Evolutionary conservation across 2,797 vertebrate genomes (phyloP).

Genomic region (Scolopax bukidnonensis): DNA sequence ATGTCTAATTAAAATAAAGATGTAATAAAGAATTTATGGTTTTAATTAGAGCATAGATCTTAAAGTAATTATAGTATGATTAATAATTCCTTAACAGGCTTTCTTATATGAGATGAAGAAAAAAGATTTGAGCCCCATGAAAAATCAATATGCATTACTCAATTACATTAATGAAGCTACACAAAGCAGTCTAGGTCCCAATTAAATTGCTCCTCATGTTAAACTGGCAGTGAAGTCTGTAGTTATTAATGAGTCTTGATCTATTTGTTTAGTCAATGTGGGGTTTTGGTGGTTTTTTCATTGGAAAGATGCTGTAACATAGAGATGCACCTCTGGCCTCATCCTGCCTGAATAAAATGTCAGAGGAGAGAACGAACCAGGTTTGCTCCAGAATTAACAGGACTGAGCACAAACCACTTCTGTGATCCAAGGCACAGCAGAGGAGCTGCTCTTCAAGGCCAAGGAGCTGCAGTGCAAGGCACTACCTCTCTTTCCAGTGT

Average conservation of each 20-base stretch:
- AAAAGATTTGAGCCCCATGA: slow-evolving; percentile 73
- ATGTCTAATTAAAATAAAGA: slow-evolving; percentile 83
- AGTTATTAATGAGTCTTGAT: slow-evolving; percentile 59
- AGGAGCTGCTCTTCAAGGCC: background rate
- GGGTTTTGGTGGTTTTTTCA: background rate
- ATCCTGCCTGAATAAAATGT: background rate
- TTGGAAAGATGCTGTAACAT: background rate
- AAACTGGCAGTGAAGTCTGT: slow-evolving; percentile 52
- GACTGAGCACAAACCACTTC: background rate
- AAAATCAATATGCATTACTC: slow-evolving; percentile 81
- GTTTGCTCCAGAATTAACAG: background rate
- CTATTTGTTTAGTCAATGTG: slow-evolving; percentile 41
- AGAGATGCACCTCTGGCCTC: background rate
- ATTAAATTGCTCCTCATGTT: slow-evolving; percentile 73
- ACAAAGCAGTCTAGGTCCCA: slow-evolving; percentile 68
- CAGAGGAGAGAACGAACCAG: background rate
- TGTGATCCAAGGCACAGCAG: background rate
- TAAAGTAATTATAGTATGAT: slow-evolving; percentile 79
- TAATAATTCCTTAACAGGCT: slow-evolving; percentile 80
- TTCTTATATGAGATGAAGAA: slow-evolving; percentile 71
- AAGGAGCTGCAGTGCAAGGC: background rate
- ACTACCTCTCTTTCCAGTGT: background rate
- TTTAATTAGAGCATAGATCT: slow-evolving; percentile 82
- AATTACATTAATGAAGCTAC: slow-evolving; percentile 76
- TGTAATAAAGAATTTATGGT: slow-evolving; percentile 80